Evolutionary conservation across 2,888 invertebrate species (phyloP).

Genomic region (Brachypterus glaber): DNA sequence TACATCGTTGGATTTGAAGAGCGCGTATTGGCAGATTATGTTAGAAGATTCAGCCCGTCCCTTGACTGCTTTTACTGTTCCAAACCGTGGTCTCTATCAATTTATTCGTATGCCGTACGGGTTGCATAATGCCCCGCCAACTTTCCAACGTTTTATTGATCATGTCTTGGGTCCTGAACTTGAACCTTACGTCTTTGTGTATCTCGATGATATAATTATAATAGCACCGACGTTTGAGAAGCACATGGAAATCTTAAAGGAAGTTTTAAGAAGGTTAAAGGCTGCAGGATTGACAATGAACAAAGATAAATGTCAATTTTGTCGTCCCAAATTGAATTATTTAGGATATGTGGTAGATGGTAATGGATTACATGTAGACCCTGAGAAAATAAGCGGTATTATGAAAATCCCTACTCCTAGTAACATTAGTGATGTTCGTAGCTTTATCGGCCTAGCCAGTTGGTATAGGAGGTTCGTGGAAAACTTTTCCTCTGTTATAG

Average conservation of each 20-base stretch:
- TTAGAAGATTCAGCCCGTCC: slow-evolving; percentile 9
- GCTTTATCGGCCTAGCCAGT: too few species aligned
- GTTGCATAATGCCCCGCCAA: too few species aligned
- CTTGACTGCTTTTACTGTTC: slow-evolving; percentile 19
- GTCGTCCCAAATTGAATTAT: too few species aligned
- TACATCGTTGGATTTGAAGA: too few species aligned
- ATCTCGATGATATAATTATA: too few species aligned
- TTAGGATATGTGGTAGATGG: slow-evolving; percentile 28
- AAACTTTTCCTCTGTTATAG: too few species aligned
- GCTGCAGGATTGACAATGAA: slow-evolving; percentile 19
- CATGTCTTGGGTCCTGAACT: slow-evolving; percentile 21
- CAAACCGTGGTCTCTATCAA: slow-evolving; percentile 17
- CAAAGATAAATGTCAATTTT: slow-evolving; percentile 23
- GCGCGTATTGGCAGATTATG: slow-evolving; percentile 9
- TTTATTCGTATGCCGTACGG: slow-evolving; percentile 27
- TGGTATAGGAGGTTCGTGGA: too few species aligned
- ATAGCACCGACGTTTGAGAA: too few species aligned
- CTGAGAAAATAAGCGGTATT: too few species aligned
- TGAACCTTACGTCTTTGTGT: slow-evolving; percentile 17
- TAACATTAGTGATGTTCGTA: too few species aligned
- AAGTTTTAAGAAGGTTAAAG: slow-evolving; percentile 3
- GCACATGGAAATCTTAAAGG: too few species aligned
- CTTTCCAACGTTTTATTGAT: slow-evolving; percentile 26
- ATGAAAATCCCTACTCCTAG: slow-evolving; percentile 14
- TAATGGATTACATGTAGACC: slow-evolving; percentile 21